phyloP scores from a whole-genome alignment of 2,113 vertebrate genomes.

The Numida meleagris region DNA sequence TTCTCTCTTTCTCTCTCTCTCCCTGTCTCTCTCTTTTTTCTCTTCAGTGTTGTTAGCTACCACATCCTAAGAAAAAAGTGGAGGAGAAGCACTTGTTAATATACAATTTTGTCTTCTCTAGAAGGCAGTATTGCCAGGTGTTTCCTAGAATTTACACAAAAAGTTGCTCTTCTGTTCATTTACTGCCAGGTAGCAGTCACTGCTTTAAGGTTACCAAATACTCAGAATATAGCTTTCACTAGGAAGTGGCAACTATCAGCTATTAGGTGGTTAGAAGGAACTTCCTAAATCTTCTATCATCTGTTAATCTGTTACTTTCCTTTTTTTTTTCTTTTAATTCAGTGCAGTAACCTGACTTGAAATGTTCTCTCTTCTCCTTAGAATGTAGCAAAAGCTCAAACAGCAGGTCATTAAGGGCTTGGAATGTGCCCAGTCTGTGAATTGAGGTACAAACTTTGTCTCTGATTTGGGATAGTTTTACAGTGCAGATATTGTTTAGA shows the following conservation, averaged over 20 bases:
- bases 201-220: neutral
- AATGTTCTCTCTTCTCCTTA: neutral
- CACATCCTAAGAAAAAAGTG: neutral
- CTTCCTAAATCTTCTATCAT: neutral
- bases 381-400: neutral
- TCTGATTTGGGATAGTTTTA: neutral
- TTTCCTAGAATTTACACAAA: neutral
- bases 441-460: neutral
- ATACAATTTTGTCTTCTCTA: neutral
- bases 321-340: neutral
- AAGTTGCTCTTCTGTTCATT: neutral
- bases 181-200: neutral
- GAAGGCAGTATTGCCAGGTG: neutral
- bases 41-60: neutral
- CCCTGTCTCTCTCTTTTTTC: neutral
- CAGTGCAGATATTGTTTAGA: neutral
- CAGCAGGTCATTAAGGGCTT: neutral
- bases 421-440: neutral
- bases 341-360: neutral
- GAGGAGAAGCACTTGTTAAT: neutral
- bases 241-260: neutral
- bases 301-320: neutral
- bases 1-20: neutral
- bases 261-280: neutral
- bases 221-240: neutral